These are phyloP conservation scores for Psix sp. DNA, from an alignment of 1,140 invertebrate species.

Conservation along the genomic window DNA sequence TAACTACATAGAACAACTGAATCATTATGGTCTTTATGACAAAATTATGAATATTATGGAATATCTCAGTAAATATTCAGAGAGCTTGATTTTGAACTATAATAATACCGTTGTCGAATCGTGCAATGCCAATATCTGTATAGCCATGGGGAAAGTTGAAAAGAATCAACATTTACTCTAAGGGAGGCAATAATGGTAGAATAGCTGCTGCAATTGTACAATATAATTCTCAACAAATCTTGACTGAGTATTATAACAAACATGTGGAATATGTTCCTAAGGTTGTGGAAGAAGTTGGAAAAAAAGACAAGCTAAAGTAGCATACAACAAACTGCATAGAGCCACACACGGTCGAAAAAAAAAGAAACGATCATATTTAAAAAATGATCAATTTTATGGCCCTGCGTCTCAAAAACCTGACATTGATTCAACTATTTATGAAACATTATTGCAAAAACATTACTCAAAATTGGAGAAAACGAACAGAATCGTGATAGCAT, in stretches of 20 bases:
- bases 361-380: not conserved
- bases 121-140: slow-evolving; percentile 8
- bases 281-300: not conserved
- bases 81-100: no score
- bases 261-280: not conserved
- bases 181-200: slow-evolving; percentile 14
- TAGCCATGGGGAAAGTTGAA: slow-evolving; percentile 14
- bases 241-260: slow-evolving; percentile 3
- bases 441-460: no score
- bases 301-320: slow-evolving; percentile 1
- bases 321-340: slow-evolving; percentile 2
- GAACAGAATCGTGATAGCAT: slow-evolving; percentile 1
- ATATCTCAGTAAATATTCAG: no score
- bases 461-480: slow-evolving; percentile 8
- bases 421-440: no score
- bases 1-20: slow-evolving; percentile 53
- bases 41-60: no score
- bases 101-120: slow-evolving; percentile 6
- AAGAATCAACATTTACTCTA: slow-evolving; percentile 6
- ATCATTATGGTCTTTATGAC: slow-evolving; percentile 25
- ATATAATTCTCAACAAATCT: slow-evolving; percentile 5
- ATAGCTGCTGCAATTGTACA: slow-evolving; percentile 4
- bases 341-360: not conserved
- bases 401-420: slow-evolving; percentile 40
- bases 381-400: slow-evolving; percentile 52